Evolutionary conservation across 2,113 vertebrate genomes (phyloP).

Genomic region (Phocoena phocoena): DNA sequence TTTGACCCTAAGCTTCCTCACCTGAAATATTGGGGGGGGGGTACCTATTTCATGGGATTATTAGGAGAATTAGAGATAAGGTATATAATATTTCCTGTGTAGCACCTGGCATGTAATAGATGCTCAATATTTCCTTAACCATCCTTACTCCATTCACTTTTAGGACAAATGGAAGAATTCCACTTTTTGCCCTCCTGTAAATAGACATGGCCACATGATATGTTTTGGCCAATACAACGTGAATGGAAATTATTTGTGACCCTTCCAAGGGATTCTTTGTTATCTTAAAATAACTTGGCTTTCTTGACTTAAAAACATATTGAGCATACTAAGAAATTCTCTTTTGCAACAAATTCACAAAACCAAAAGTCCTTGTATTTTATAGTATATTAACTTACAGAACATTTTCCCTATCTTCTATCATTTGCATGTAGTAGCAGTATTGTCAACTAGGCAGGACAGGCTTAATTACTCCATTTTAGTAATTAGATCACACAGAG

Average conservation of each 20-base stretch:
- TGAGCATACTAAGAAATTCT: neutral
- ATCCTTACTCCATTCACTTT: neutral
- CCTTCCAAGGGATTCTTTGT: neutral
- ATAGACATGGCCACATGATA: neutral
- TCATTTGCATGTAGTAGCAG: neutral
- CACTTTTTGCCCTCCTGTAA: neutral
- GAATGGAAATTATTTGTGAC: slow-evolving; percentile 4
- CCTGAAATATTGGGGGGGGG: neutral
- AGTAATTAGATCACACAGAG: slow-evolving; percentile 24
- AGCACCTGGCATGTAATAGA: neutral
- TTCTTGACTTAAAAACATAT: slow-evolving; percentile 9
- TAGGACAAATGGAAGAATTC: neutral
- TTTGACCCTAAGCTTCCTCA: neutral
- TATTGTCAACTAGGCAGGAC: neutral
- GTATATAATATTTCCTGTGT: neutral
- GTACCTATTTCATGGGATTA: neutral
- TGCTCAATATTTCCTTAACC: neutral
- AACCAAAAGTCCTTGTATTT: neutral
- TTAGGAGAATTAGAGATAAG: neutral
- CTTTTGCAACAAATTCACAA: slow-evolving; percentile 13
- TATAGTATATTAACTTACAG: neutral
- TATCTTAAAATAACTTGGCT: neutral
- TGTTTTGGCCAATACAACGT: neutral
- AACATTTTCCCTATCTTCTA: neutral
- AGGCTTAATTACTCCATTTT: neutral